Conservation (phyloP, 1,140 invertebrate genomes). For the Caenorhabditis brenneri region DNA sequence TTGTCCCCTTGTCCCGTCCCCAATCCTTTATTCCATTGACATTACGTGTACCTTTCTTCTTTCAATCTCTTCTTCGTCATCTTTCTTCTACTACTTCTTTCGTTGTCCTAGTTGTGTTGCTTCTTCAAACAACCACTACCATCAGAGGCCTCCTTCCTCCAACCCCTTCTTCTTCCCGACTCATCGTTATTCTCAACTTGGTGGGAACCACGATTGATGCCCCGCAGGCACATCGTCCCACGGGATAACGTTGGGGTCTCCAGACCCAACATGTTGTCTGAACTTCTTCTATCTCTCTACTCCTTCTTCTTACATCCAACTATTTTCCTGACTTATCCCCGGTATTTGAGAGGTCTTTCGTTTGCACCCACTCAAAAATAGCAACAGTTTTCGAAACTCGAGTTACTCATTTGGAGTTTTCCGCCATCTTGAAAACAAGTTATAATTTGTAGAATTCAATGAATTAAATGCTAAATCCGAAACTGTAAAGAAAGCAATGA, state of each 20-base stretch:
- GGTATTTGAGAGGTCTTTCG: conserved; percentile 18
- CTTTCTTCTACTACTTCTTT: not conserved
- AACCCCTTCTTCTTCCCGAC: not conserved
- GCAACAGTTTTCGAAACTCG: not conserved
- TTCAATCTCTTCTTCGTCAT: not conserved
- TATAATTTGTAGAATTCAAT: too few species aligned
- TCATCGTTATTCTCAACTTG: conserved; percentile 21
- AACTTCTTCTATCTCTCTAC: conserved; percentile 1
- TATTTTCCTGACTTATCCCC: not conserved
- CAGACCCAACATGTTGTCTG: conserved; percentile 35
- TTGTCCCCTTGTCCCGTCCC: conserved; percentile 16
- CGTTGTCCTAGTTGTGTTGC: not conserved
- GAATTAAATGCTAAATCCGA: too few species aligned
- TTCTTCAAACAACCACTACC: too few species aligned
- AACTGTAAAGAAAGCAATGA: too few species aligned
- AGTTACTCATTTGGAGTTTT: too few species aligned
- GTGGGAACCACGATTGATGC: conserved; percentile 20
- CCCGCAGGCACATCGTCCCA: conserved; percentile 38
- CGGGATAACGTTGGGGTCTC: conserved; percentile 32
- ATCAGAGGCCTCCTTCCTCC: too few species aligned
- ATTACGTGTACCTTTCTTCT: conserved; percentile 30
- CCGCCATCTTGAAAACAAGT: too few species aligned
- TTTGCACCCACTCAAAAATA: not conserved
- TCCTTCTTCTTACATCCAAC: not conserved
- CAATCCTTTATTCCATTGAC: conserved; percentile 43